Percentiles rank a stretch among this genome's conserved stretches.
These are phyloP conservation scores for Physocephala rufipes DNA, from an alignment of 2,888 invertebrate species.

Conservation along the genomic window DNA sequence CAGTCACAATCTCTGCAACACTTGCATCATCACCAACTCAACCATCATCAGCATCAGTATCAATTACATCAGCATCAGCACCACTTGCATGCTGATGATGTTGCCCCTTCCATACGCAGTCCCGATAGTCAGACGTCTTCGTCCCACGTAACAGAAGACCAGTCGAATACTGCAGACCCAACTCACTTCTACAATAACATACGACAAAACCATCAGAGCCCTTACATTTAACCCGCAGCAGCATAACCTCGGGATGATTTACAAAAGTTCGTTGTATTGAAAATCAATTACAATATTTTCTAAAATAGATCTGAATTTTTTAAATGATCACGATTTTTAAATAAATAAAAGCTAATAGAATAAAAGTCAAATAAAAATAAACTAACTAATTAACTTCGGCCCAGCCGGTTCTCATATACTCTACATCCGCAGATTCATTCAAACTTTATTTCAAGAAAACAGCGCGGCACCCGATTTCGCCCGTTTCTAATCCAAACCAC, in stretches of 20 bases:
- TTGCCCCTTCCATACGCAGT: conserved; percentile 39
- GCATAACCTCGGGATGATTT: neutral
- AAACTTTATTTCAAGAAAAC: too few relatives aligned
- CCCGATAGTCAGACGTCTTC: conserved; percentile 40
- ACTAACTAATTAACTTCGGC: too few relatives aligned
- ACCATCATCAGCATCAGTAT: conserved; percentile 21
- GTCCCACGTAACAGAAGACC: conserved; percentile 40
- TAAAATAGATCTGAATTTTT: too few relatives aligned
- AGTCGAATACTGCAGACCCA: conserved; percentile 37
- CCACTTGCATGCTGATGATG: conserved; percentile 22
- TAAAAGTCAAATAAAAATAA: too few relatives aligned
- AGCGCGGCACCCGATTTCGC: too few relatives aligned
- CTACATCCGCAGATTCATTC: too few relatives aligned
- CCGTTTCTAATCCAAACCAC: too few relatives aligned
- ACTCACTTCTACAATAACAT: conserved; percentile 40
- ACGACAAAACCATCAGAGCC: conserved; percentile 38
- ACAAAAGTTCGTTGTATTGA: too few relatives aligned
- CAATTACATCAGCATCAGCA: conserved; percentile 33
- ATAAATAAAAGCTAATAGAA: too few relatives aligned
- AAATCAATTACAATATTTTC: too few relatives aligned
- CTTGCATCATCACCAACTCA: conserved; percentile 20
- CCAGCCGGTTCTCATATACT: too few relatives aligned
- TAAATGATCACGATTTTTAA: too few relatives aligned
- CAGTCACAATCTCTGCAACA: conserved; percentile 5
- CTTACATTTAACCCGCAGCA: conserved; percentile 33